These are phyloP conservation scores for Arenicola marina DNA, from an alignment of 2,888 invertebrate species.

Conservation along the genomic window DNA sequence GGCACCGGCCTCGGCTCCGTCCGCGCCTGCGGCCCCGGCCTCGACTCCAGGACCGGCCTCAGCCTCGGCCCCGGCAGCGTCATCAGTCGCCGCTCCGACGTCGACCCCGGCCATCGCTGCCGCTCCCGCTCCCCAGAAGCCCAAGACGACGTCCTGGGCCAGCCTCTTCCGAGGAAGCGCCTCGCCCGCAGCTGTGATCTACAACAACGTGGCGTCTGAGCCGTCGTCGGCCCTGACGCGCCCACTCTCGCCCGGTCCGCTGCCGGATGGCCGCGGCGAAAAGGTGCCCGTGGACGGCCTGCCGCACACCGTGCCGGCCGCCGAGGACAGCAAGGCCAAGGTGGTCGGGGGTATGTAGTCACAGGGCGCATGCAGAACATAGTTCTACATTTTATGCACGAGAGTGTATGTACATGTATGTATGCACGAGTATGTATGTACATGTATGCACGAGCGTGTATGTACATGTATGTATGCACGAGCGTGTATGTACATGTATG, in stretches of 20 bases:
- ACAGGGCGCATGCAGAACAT: neutral
- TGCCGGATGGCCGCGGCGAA: no score
- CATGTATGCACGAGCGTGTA: no score
- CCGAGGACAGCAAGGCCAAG: conserved; percentile 17
- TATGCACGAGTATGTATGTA: no score
- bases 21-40: neutral
- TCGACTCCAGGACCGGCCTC: neutral
- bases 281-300: neutral
- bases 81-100: neutral
- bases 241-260: no score
- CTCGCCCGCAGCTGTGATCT: conserved; percentile 16
- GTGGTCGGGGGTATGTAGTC: conserved; percentile 13
- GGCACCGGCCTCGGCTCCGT: neutral
- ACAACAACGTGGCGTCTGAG: neutral
- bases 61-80: neutral
- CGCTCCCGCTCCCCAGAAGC: neutral
- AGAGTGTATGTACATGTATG: no score
- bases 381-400: no score
- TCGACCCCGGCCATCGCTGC: neutral
- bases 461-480: no score
- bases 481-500: no score
- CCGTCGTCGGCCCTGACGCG: no score
- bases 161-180: conserved; percentile 20
- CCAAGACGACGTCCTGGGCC: conserved; percentile 25
- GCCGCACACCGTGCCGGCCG: conserved; percentile 12